phyloP scores from a whole-genome alignment of 2,797 vertebrate genomes.

The Brotogeris chrysoptera region DNA sequence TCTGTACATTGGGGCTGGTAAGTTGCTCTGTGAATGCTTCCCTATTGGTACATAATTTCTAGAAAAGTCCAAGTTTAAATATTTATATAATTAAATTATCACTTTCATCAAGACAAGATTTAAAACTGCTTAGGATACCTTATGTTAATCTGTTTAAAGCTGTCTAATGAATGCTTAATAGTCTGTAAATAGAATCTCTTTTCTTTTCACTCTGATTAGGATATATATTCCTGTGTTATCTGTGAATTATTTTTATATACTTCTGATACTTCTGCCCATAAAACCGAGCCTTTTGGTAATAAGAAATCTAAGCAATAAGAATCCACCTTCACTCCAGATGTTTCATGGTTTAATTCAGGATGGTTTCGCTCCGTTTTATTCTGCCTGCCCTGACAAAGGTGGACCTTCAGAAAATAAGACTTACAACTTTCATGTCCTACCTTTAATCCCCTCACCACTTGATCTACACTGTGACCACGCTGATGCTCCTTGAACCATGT shows the following conservation, averaged over 20 bases:
- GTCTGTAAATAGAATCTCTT: neutral
- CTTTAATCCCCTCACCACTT: neutral
- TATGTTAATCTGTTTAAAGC: conserved; percentile 27
- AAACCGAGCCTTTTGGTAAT: neutral
- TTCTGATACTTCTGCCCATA: neutral
- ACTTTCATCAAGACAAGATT: neutral
- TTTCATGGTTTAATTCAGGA: neutral
- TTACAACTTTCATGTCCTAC: neutral
- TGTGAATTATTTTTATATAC: neutral
- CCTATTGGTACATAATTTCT: neutral
- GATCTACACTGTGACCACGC: neutral
- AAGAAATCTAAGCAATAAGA: neutral
- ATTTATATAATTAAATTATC: conserved; percentile 6
- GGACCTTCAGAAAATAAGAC: neutral
- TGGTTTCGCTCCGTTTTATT: neutral
- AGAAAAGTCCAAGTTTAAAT: neutral
- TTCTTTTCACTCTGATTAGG: neutral
- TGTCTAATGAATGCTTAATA: neutral
- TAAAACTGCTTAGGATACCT: neutral
- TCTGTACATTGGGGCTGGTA: neutral
- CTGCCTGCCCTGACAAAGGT: rapidly evolving
- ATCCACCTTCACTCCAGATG: neutral
- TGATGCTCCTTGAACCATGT: neutral
- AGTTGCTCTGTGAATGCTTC: neutral
- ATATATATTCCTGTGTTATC: neutral